phyloP scores from a whole-genome alignment of 2,888 invertebrate species.

The Ligdia adustata region DNA sequence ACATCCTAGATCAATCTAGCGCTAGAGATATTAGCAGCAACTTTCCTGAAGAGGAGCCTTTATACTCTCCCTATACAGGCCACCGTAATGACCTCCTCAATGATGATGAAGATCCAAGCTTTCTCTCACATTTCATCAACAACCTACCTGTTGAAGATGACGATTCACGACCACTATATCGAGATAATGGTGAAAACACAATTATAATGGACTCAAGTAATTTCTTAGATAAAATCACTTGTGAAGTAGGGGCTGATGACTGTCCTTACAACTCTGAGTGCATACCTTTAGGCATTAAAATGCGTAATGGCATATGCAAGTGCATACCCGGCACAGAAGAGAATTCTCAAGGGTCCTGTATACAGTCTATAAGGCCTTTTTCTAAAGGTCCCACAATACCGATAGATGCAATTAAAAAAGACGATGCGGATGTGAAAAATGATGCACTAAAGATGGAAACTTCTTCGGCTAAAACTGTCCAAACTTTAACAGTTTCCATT shows the following conservation, averaged over 20 bases:
- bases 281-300: slow-evolving; percentile 77
- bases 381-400: slow-evolving; percentile 70
- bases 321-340: slow-evolving; percentile 86
- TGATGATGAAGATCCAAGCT: slow-evolving; percentile 69
- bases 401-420: slow-evolving; percentile 65
- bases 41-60: slow-evolving; percentile 71
- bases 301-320: slow-evolving; percentile 88
- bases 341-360: slow-evolving; percentile 65
- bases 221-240: slow-evolving; percentile 80
- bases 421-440: slow-evolving; percentile 53
- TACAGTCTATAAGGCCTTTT: slow-evolving; percentile 61
- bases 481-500: slow-evolving; percentile 89
- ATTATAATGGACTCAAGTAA: slow-evolving; percentile 79
- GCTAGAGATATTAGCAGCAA: slow-evolving; percentile 67
- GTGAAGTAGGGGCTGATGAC: slow-evolving; percentile 82
- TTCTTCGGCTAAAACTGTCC: slow-evolving; percentile 79
- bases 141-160: slow-evolving; percentile 73
- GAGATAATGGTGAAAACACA: slow-evolving; percentile 68
- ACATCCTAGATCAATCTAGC: slow-evolving; percentile 73
- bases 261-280: slow-evolving; percentile 90
- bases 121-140: slow-evolving; percentile 68
- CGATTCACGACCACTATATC: slow-evolving; percentile 60
- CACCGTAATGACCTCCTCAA: slow-evolving; percentile 57
- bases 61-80: slow-evolving; percentile 65
- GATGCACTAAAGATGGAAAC: slow-evolving; percentile 60